These are phyloP conservation scores for Zhengitettix transpicula DNA, from an alignment of 2,888 invertebrate genomes.

Conservation along the genomic window DNA sequence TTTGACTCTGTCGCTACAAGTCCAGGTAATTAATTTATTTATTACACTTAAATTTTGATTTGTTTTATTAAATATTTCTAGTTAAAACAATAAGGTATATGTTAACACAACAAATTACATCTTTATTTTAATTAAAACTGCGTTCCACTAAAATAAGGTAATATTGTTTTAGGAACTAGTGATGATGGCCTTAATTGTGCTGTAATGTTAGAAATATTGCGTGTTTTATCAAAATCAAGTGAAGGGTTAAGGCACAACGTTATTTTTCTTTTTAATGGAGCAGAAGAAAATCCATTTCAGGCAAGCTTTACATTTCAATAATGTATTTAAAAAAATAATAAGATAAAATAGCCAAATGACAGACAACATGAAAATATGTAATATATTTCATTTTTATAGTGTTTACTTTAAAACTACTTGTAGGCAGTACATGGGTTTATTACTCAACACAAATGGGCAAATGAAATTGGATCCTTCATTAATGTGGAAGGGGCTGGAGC, in stretches of 20 bases:
- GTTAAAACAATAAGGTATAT: too few species aligned
- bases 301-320: conserved; percentile 6
- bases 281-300: conserved; percentile 46
- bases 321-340: too few species aligned
- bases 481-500: conserved; percentile 39
- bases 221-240: conserved; percentile 32
- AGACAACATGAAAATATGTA: too few species aligned
- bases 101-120: too few species aligned
- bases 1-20: conserved; percentile 34
- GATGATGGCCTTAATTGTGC: conserved; percentile 48
- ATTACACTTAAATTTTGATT: too few species aligned
- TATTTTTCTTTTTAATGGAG: conserved; percentile 56
- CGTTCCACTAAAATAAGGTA: too few species aligned
- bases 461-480: conserved; percentile 33
- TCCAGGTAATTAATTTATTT: too few species aligned
- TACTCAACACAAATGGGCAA: conserved; percentile 41
- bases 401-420: conserved; percentile 8
- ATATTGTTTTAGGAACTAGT: conserved; percentile 31
- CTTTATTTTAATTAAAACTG: too few species aligned
- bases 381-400: too few species aligned
- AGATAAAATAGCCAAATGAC: too few species aligned
- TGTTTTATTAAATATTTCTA: too few species aligned
- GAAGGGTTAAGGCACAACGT: conserved; percentile 36
- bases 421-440: conserved; percentile 34
- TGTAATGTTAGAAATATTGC: conserved; percentile 47